A percentile compares a stretch with the other conserved stretches of the same genome.
phyloP scores from a whole-genome alignment of 2,797 vertebrate genomes.

The Schizopygopsis pylzovi region DNA sequence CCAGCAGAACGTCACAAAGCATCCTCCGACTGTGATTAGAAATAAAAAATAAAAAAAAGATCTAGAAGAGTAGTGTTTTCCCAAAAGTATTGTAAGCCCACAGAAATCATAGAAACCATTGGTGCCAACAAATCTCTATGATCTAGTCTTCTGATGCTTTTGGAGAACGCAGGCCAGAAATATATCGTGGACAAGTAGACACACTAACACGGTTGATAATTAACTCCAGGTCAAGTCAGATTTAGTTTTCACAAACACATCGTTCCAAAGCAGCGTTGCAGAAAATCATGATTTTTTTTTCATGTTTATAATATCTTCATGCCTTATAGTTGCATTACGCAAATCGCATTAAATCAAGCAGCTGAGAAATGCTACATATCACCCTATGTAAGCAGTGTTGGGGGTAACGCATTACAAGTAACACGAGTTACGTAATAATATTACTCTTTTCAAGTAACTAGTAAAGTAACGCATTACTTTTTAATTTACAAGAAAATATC shows the following conservation, averaged over 20 bases:
- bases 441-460: no score
- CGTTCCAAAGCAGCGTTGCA: not conserved
- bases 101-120: not conserved
- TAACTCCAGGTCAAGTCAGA: not conserved
- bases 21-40: constrained; percentile 85
- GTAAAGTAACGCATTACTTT: no score
- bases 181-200: not conserved
- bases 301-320: not conserved
- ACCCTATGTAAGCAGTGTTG: no score
- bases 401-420: no score
- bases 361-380: not conserved
- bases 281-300: not conserved
- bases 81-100: no score
- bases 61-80: not conserved
- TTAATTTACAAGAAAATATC: no score
- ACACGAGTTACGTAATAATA: no score
- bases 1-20: constrained; percentile 93
- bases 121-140: not conserved
- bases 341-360: not conserved
- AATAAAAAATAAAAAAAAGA: not conserved
- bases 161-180: not conserved
- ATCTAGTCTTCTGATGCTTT: not conserved
- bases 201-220: not conserved
- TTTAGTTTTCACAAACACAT: not conserved
- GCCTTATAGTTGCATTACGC: not conserved